Evolutionary conservation across 2,797 vertebrate genomes (phyloP).

Genomic region (Melanotaenia boesemani): DNA sequence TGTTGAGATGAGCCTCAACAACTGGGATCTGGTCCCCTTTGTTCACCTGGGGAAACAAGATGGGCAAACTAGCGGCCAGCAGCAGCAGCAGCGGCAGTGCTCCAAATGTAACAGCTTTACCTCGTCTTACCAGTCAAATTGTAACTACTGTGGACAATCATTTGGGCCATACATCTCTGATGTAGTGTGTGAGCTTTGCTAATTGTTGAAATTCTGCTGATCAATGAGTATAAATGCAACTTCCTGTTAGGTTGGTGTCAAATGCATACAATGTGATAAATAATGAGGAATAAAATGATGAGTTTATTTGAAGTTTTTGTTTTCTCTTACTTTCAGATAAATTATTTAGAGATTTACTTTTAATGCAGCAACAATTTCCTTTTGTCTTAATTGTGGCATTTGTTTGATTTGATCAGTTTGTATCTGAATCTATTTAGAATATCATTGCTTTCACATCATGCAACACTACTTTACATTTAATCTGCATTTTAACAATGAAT

Average conservation of each 20-base stretch:
- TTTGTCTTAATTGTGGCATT: no score
- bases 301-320: no score
- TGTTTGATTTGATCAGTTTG: no score
- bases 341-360: neutral
- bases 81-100: neutral
- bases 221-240: neutral
- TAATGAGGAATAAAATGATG: neutral
- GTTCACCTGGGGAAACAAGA: conserved; percentile 22
- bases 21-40: conserved; percentile 30
- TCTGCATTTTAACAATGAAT: no score
- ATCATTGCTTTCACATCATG: no score
- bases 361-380: neutral
- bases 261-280: neutral
- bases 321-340: no score
- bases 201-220: neutral
- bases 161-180: neutral
- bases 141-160: neutral
- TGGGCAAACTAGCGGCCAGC: rapidly evolving
- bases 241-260: neutral
- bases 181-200: conserved; percentile 57
- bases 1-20: neutral
- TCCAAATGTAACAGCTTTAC: rapidly evolving
- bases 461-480: no score
- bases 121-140: rapidly evolving
- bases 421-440: no score